Base-by-base conservation (phyloP, 2,113 vertebrate species). In the Pseudorectes ferrugineus region DNA sequence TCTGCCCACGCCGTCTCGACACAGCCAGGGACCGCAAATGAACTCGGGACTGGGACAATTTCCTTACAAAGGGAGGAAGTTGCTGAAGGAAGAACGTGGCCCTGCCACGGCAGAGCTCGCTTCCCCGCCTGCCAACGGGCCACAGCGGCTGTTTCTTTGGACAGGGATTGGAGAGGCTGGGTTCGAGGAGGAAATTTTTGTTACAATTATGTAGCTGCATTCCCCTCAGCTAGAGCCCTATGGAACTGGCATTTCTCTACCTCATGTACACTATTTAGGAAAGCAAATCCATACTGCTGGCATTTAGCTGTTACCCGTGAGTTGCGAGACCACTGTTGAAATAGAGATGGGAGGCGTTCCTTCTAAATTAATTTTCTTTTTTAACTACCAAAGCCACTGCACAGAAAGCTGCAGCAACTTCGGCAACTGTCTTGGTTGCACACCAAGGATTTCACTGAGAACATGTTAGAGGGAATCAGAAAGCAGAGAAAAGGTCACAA, bases 401-500 rank as follows among this genome's bases (percentile, higher is more conserved):
- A 82, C 83, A 95, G 96, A 97, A 95, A 95, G 94, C 97, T 93
- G 92, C 96, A 97, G 97, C 88, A 96, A 97, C 97, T 97, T 97
- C 94, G 46, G 96, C 92, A 92, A 97, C 97, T 96, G 97, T 97
- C 98, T 97, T 96, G 98, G 97, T 98, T 98, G 97, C 97, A 97
- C 97, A 97, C 97, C 92, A 96, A 98, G 97, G 96, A 98, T 98
- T 98, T 97, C 97, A 95, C 95, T 89, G 97, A 97, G 98, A 98
- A 96, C 97, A 94, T 95, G 98, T 96, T 96, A 95, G 97, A 98
- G 93, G 97, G 97, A 98, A 97, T 98, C 97, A 97, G 97, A 97
- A 97, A 98, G 97, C 97, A 87, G 98, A 98, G 97, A 97, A 98
- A 98, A 98, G 98, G 98, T 98, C 98, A 98, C 97, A 98, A 98